phyloP scores from a whole-genome alignment of 2,113 vertebrate species.

The Tychaedon coryphoeus region DNA sequence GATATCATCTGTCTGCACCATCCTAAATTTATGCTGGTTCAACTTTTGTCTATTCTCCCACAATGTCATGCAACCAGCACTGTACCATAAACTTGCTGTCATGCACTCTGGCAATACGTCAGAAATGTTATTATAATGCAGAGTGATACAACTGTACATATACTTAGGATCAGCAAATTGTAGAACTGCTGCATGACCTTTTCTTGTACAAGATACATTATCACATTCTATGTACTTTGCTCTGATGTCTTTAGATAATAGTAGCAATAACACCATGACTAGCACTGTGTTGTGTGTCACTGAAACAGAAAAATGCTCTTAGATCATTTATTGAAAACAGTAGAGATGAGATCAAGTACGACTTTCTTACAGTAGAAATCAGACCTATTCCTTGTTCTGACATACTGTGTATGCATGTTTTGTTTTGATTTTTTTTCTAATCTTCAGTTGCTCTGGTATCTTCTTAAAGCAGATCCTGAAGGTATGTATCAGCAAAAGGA shows the following conservation, averaged over 20 bases:
- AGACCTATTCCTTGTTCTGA: neutral
- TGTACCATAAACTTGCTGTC: slow-evolving; percentile 8
- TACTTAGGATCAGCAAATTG: slow-evolving; percentile 34
- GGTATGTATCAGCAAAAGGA: neutral
- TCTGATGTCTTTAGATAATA: slow-evolving; percentile 45
- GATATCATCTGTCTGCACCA: slow-evolving; percentile 49
- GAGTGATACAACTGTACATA: neutral
- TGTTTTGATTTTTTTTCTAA: neutral
- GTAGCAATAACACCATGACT: neutral
- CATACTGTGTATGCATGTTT: neutral
- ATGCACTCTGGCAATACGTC: neutral
- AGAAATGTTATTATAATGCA: slow-evolving; percentile 40
- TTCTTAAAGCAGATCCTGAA: neutral
- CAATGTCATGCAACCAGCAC: slow-evolving; percentile 3
- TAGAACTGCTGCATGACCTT: slow-evolving; percentile 28
- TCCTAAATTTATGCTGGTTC: slow-evolving; percentile 43
- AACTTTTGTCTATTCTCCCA: slow-evolving; percentile 29
- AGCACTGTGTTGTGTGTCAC: neutral
- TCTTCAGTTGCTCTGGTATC: neutral
- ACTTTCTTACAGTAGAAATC: neutral
- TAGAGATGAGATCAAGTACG: neutral
- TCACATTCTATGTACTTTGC: neutral
- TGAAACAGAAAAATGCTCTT: slow-evolving; percentile 8
- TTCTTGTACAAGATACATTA: neutral
- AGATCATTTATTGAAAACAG: neutral